These are phyloP conservation scores for Chroicocephalus ridibundus DNA, from an alignment of 2,113 vertebrate genomes.

Conservation along the genomic window DNA sequence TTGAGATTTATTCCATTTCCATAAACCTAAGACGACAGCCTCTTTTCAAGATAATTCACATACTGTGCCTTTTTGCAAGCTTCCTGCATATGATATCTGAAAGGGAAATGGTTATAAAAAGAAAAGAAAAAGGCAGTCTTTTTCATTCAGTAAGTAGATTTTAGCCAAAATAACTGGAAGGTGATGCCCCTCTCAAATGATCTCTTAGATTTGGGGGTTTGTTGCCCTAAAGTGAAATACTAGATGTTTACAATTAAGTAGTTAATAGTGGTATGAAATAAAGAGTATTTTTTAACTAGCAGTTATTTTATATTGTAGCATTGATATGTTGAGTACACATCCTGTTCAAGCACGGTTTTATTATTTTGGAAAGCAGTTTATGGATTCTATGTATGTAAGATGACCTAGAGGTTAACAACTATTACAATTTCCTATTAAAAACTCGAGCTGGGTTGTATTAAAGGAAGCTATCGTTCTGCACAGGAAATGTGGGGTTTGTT, in stretches of 20 bases:
- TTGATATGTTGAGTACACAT: neutral
- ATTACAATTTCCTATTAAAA: conserved; percentile 15
- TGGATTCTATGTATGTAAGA: neutral
- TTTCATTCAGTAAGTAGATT: neutral
- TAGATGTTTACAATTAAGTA: neutral
- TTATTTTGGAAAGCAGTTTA: neutral
- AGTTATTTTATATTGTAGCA: neutral
- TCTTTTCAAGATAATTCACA: conserved; percentile 54
- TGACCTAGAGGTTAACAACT: conserved; percentile 32
- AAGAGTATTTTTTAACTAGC: neutral
- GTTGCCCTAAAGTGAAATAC: neutral
- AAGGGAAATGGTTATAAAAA: neutral
- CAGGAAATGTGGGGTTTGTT: neutral
- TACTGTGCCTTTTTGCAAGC: neutral
- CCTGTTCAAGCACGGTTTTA: neutral
- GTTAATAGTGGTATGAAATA: neutral
- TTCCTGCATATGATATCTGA: neutral
- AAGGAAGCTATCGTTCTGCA: neutral
- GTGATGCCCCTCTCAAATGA: neutral
- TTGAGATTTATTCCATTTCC: conserved; percentile 47
- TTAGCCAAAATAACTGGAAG: neutral
- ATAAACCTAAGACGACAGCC: conserved; percentile 24
- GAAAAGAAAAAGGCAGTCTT: neutral
- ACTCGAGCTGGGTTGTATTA: neutral
- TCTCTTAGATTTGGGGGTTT: neutral